Percentiles rank a stretch among this genome's conserved stretches.
Evolutionary conservation across 2,113 vertebrate species (phyloP).

Genomic region (Brienomyrus longianalis): DNA sequence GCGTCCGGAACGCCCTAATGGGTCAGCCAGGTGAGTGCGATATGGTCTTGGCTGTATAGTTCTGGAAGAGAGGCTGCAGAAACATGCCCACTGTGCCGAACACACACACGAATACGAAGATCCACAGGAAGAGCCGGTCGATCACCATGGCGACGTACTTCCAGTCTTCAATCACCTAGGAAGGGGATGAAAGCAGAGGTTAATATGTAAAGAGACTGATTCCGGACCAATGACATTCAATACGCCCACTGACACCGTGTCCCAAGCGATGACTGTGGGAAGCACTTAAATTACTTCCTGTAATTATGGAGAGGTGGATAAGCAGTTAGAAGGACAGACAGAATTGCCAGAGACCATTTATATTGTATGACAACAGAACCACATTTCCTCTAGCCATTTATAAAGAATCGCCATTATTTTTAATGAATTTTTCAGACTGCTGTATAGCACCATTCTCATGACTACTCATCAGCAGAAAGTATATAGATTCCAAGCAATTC

Average conservation of each 20-base stretch:
- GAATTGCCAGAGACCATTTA: slow-evolving; percentile 40
- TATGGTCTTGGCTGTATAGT: slow-evolving; percentile 75
- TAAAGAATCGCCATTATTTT: background rate
- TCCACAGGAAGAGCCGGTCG: slow-evolving; percentile 93
- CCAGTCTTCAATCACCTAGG: slow-evolving; percentile 95
- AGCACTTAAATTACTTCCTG: slow-evolving; percentile 24
- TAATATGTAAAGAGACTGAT: slow-evolving; percentile 56
- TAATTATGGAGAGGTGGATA: slow-evolving; percentile 33
- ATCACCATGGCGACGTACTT: slow-evolving; percentile 98
- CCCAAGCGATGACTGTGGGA: slow-evolving; percentile 38
- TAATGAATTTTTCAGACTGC: background rate
- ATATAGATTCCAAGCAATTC: background rate
- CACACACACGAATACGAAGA: slow-evolving; percentile 90
- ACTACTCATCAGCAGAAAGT: background rate
- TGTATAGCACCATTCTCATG: background rate
- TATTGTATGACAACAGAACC: slow-evolving; percentile 23
- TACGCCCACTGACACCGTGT: slow-evolving; percentile 41
- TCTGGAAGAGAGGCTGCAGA: slow-evolving; percentile 92
- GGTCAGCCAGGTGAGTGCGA: slow-evolving; percentile 63
- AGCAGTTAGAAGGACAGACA: slow-evolving; percentile 25
- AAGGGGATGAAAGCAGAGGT: slow-evolving; percentile 34
- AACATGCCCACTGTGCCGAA: slow-evolving; percentile 93
- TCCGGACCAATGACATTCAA: slow-evolving; percentile 54
- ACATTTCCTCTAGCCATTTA: background rate
- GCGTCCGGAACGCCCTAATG: slow-evolving; percentile 29